phyloP scores from a whole-genome alignment of 2,113 vertebrate genomes.

The Rattus rattus region DNA sequence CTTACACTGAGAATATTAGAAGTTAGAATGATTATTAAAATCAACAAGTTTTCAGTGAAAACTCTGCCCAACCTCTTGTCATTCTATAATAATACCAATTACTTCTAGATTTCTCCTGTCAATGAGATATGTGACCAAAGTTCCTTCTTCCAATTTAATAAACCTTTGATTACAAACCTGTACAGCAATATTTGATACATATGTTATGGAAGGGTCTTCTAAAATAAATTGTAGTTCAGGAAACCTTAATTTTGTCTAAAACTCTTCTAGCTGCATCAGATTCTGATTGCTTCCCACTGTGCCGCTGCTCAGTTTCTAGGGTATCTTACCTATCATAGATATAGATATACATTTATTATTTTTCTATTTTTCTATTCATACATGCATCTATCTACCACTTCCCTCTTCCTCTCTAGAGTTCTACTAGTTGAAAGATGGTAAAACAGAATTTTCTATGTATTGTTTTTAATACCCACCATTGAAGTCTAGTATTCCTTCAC shows the following conservation, averaged over 20 bases:
- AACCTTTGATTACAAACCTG: background rate
- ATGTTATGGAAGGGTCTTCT: background rate
- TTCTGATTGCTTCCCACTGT: background rate
- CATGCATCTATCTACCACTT: background rate
- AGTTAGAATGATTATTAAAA: background rate
- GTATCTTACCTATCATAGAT: background rate
- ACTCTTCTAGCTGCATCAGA: background rate
- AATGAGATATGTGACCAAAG: background rate
- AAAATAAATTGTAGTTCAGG: background rate
- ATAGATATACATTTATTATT: background rate
- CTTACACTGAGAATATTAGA: background rate
- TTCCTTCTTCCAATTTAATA: background rate
- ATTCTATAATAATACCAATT: background rate
- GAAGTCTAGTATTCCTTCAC: background rate
- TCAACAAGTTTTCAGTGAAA: background rate
- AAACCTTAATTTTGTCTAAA: background rate
- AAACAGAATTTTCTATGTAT: background rate
- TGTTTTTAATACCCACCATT: background rate
- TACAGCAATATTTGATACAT: too few relatives aligned
- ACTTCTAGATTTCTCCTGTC: background rate
- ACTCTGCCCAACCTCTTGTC: background rate
- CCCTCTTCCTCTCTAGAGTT: background rate
- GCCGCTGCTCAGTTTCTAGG: background rate
- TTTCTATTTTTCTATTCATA: too few relatives aligned
- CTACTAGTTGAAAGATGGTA: background rate